phyloP scores from a whole-genome alignment of 1,140 invertebrate species.

The Mactra quadrangularis region DNA sequence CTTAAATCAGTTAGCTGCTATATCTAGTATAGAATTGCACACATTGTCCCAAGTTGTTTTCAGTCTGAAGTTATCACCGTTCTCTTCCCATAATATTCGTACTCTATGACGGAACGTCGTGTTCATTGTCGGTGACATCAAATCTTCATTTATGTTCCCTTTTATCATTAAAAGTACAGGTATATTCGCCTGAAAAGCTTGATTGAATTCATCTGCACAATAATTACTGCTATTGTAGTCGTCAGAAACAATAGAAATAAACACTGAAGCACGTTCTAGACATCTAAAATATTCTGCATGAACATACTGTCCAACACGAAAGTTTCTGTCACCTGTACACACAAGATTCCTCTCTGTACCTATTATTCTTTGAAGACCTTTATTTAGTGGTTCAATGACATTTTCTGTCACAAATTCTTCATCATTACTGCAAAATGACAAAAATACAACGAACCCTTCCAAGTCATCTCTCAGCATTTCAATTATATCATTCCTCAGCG shows the following conservation, averaged over 20 bases:
- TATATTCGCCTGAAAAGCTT: neutral
- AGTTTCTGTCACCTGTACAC: constrained; percentile 15
- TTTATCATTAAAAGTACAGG: neutral
- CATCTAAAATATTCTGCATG: neutral
- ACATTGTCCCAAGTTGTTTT: too few relatives aligned
- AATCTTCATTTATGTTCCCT: neutral
- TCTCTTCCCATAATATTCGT: neutral
- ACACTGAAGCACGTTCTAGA: neutral
- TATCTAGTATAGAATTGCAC: too few relatives aligned
- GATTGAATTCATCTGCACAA: constrained; percentile 4
- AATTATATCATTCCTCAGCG: too few relatives aligned
- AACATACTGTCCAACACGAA: constrained; percentile 1
- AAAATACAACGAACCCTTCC: too few relatives aligned
- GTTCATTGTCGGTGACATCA: constrained; percentile 10
- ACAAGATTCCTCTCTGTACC: constrained; percentile 4
- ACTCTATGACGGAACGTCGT: neutral
- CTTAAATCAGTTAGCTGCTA: too few relatives aligned
- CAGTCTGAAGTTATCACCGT: neutral
- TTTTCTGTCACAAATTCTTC: neutral
- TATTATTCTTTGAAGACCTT: neutral
- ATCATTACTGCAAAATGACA: constrained; percentile 16
- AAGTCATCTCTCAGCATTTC: too few relatives aligned
- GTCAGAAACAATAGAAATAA: neutral
- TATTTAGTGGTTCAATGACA: neutral
- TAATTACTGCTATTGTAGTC: neutral